Percentiles rank a stretch among this genome's conserved stretches.
These are phyloP conservation scores for Xylophagus ater DNA, from an alignment of 2,888 invertebrate genomes.

Conservation along the genomic window DNA sequence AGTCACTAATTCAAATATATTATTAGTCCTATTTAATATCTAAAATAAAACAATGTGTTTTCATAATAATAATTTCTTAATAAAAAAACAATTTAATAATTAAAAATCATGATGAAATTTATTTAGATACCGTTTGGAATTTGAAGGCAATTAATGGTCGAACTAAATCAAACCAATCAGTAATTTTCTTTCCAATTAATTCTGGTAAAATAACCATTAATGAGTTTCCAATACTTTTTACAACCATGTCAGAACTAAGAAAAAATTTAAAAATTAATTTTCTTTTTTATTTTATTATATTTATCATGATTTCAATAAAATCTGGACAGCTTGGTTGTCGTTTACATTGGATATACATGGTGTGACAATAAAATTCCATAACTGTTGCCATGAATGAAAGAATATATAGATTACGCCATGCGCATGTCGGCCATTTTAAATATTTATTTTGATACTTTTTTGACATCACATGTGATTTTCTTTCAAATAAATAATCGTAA, in stretches of 20 bases:
- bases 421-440: too few species aligned
- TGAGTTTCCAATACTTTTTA: conserved; percentile 81
- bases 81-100: not conserved
- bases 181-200: conserved; percentile 77
- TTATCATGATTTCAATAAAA: too few species aligned
- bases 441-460: too few species aligned
- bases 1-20: conserved; percentile 90
- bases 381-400: too few species aligned
- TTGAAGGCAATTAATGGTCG: conserved; percentile 89
- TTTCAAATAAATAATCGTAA: too few species aligned
- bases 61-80: not conserved
- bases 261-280: not conserved
- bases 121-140: conserved; percentile 74
- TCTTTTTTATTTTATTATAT: conserved; percentile 1
- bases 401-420: too few species aligned
- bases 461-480: too few species aligned
- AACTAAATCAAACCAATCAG: conserved; percentile 83
- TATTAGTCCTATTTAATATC: conserved; percentile 92
- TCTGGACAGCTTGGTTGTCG: too few species aligned
- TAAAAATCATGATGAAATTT: not conserved
- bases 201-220: conserved; percentile 81
- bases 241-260: conserved; percentile 71
- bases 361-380: too few species aligned
- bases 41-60: conserved; percentile 36
- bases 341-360: too few species aligned